phyloP scores from a whole-genome alignment of 1,140 invertebrate genomes.

The Drosophila asahinai region DNA sequence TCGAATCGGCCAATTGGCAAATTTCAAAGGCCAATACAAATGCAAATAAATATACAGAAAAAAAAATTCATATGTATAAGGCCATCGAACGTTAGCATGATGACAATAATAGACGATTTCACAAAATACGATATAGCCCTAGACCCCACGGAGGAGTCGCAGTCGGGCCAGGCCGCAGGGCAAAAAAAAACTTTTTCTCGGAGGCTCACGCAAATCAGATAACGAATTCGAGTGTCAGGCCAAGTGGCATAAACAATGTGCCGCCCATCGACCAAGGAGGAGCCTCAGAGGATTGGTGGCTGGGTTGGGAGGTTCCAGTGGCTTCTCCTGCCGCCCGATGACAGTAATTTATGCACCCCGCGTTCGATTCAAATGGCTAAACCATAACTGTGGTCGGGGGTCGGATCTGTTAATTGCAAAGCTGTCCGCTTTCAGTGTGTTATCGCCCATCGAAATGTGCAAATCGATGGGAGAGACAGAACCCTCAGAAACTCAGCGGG shows the following conservation, averaged over 20 bases:
- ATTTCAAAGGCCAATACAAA: constrained; percentile 72
- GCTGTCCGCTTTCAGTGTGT: constrained; percentile 36
- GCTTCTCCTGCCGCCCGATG: constrained; percentile 41
- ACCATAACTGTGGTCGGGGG: constrained; percentile 41
- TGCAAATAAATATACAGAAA: constrained; percentile 48
- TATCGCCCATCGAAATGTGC: constrained; percentile 37
- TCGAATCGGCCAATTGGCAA: constrained; percentile 64
- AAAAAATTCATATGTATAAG: constrained; percentile 40
- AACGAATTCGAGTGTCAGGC: constrained; percentile 77
- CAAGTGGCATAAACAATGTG: constrained; percentile 77
- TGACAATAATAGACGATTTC: constrained; percentile 82
- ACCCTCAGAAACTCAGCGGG: background rate
- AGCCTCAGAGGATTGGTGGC: background rate
- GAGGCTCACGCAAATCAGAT: constrained; percentile 74
- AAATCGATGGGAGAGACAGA: background rate
- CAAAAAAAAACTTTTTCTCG: constrained; percentile 55
- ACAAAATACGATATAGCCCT: constrained; percentile 68
- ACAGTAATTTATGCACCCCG: constrained; percentile 74
- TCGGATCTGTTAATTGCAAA: constrained; percentile 69
- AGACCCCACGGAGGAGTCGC: background rate
- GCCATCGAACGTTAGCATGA: constrained; percentile 79
- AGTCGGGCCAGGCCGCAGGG: constrained; percentile 8
- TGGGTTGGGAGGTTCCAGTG: background rate
- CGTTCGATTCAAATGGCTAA: constrained; percentile 52
- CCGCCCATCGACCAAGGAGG: constrained; percentile 28